Evolutionary conservation across 2,113 vertebrate species (phyloP).

Genomic region (Uria aalge): DNA sequence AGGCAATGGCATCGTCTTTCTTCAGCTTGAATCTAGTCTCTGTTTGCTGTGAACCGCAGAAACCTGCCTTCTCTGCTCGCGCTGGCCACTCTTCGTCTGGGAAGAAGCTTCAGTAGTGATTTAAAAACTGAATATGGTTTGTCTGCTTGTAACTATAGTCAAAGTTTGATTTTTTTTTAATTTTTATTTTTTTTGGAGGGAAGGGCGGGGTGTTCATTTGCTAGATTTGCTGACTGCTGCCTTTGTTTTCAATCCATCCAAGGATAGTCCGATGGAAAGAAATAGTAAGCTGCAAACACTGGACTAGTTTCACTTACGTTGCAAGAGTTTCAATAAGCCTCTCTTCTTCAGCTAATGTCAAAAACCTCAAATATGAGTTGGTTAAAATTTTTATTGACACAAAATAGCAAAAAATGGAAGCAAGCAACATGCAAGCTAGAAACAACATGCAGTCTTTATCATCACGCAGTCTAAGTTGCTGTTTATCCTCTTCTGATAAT

Average conservation of each 20-base stretch:
- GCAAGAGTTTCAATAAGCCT: not conserved
- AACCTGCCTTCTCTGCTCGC: not conserved
- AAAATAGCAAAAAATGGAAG: not conserved
- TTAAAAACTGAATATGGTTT: not conserved
- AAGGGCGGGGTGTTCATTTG: not conserved
- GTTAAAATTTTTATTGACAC: not conserved
- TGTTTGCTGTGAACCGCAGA: not conserved
- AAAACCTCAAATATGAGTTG: not conserved
- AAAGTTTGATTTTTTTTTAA: not conserved
- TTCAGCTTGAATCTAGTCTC: not conserved
- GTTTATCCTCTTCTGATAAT: not conserved
- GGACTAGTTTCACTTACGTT: not conserved
- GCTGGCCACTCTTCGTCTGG: not conserved
- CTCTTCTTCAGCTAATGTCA: not conserved
- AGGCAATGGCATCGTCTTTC: not conserved
- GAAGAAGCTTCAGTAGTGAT: not conserved
- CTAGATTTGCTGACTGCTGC: not conserved
- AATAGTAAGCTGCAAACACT: not conserved
- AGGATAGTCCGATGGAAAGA: not conserved
- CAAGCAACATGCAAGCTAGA: not conserved
- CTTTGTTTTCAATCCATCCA: not conserved
- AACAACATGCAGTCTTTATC: no score
- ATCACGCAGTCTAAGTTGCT: not conserved
- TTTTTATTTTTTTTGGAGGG: not conserved
- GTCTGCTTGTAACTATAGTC: not conserved